These are phyloP conservation scores for Rhabdophis nuchalis DNA, from an alignment of 2,797 vertebrate genomes.

Conservation along the genomic window DNA sequence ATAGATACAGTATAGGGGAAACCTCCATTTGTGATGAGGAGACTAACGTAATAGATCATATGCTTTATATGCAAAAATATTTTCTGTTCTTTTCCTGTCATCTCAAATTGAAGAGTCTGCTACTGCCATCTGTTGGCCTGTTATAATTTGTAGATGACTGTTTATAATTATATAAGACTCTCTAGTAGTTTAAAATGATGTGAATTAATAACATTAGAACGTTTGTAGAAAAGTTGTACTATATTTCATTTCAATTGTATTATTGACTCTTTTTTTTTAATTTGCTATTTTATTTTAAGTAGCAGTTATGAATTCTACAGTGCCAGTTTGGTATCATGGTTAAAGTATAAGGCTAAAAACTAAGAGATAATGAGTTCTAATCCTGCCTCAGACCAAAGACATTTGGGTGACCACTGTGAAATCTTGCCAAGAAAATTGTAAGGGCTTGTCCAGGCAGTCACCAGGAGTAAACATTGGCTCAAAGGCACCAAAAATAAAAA, in stretches of 20 bases:
- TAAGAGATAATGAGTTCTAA: not conserved
- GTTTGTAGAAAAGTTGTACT: not conserved
- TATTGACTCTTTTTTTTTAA: not conserved
- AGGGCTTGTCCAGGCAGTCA: not conserved
- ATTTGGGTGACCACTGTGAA: not conserved
- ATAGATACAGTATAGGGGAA: not conserved
- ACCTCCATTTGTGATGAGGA: not conserved
- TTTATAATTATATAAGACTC: not conserved
- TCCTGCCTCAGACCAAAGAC: not conserved
- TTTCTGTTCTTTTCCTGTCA: not conserved
- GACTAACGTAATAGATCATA: not conserved
- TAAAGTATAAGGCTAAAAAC: not conserved
- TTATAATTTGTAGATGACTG: not conserved
- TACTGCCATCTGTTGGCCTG: not conserved
- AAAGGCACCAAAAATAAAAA: not conserved
- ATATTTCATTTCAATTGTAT: not conserved
- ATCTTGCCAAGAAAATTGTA: not conserved
- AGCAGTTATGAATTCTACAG: not conserved
- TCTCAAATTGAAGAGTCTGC: not conserved
- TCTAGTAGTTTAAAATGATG: not conserved
- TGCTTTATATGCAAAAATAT: not conserved
- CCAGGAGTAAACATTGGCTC: not conserved
- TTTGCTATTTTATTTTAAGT: not conserved
- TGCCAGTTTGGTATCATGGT: not conserved
- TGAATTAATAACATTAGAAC: not conserved